A percentile compares a stretch with the other conserved stretches of the same genome.
phyloP scores from a whole-genome alignment of 1,140 invertebrate species.

The Gryllus bimaculatus region DNA sequence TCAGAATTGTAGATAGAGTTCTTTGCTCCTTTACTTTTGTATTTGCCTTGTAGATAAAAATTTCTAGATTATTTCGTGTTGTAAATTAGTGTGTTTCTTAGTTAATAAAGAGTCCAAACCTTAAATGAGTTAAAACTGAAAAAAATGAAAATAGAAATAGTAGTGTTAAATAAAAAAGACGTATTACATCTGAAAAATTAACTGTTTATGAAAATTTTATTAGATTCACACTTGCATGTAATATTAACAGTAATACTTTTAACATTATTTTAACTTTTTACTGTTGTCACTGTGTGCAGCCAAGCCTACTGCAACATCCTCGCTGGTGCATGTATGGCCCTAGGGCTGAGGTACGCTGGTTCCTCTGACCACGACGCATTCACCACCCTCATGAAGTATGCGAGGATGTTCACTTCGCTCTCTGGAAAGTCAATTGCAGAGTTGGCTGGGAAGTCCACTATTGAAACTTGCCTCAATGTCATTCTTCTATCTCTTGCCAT shows the following conservation, averaged over 20 bases:
- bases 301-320: constrained; percentile 95
- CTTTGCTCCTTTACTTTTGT: too few species aligned
- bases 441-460: constrained; percentile 77
- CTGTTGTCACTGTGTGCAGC: constrained; percentile 39
- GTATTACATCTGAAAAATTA: too few species aligned
- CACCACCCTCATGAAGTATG: constrained; percentile 58
- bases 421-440: constrained; percentile 65
- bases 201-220: too few species aligned
- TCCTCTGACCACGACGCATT: constrained; percentile 76
- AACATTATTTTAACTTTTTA: not conserved
- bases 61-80: too few species aligned
- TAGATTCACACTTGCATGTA: not conserved
- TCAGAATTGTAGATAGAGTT: too few species aligned
- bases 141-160: too few species aligned
- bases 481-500: constrained; percentile 71
- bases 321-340: constrained; percentile 86
- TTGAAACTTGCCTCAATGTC: constrained; percentile 82
- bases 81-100: too few species aligned
- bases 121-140: too few species aligned
- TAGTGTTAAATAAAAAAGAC: too few species aligned
- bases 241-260: not conserved
- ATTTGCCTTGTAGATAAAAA: too few species aligned
- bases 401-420: constrained; percentile 53
- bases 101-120: too few species aligned
- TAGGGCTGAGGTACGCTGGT: constrained; percentile 89